Evolutionary conservation across 2,113 vertebrate genomes (phyloP).

Genomic region (Caranx ignobilis): DNA sequence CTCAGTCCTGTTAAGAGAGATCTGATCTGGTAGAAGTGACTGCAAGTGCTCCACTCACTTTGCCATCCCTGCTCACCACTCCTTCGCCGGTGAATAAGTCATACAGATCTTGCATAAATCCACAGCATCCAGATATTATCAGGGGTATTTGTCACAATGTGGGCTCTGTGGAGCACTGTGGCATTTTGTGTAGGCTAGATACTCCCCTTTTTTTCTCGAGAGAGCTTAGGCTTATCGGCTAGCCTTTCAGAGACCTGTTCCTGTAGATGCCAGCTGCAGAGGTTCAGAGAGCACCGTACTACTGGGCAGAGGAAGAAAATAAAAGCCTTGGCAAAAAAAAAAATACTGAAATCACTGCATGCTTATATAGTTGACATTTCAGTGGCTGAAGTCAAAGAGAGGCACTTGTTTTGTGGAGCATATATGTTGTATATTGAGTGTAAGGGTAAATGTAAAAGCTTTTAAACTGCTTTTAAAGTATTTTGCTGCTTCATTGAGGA

Average conservation of each 20-base stretch:
- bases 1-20: constrained; percentile 3
- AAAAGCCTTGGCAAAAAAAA: neutral
- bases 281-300: neutral
- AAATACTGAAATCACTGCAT: neutral
- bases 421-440: neutral
- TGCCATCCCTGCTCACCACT: neutral
- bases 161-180: constrained; percentile 34
- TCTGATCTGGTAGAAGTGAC: constrained; percentile 26
- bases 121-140: constrained; percentile 52
- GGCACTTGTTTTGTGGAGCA: too few relatives aligned
- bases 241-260: constrained; percentile 20
- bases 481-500: neutral
- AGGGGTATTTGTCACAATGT: constrained; percentile 40
- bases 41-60: constrained; percentile 6
- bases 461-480: neutral
- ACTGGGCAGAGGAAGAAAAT: neutral
- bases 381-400: neutral
- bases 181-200: constrained; percentile 48
- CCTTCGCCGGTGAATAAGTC: constrained; percentile 17
- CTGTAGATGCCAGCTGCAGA: constrained; percentile 23
- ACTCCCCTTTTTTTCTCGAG: constrained; percentile 24
- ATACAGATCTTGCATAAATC: constrained; percentile 45
- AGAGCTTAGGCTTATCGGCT: constrained; percentile 56
- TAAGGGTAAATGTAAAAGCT: neutral
- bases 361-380: neutral